phyloP scores from a whole-genome alignment of 2,113 vertebrate genomes.

The Carassius carassius region DNA sequence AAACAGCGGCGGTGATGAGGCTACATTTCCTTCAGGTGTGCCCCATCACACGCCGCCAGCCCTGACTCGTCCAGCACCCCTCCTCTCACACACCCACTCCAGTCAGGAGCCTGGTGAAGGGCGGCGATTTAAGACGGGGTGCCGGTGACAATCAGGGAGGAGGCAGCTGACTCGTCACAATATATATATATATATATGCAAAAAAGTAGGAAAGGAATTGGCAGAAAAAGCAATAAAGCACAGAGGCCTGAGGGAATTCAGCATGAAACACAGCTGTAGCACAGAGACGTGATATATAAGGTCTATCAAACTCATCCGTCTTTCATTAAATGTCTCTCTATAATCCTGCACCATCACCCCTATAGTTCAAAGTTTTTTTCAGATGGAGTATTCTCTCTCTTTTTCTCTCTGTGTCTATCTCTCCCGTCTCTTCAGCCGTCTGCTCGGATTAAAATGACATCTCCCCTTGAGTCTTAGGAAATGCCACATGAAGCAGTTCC shows the following conservation, averaged over 20 bases:
- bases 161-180: too few relatives aligned
- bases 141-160: too few relatives aligned
- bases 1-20: too few relatives aligned
- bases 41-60: too few relatives aligned
- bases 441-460: conserved; percentile 70
- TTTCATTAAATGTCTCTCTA: conserved; percentile 34
- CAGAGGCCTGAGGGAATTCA: conserved; percentile 56
- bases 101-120: too few relatives aligned
- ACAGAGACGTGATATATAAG: background rate
- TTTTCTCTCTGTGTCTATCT: conserved; percentile 27
- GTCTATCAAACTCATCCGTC: conserved; percentile 28
- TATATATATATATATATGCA: background rate
- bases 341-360: conserved; percentile 15
- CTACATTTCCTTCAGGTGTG: too few relatives aligned
- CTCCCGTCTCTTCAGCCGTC: conserved; percentile 60
- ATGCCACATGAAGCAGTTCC: conserved; percentile 75
- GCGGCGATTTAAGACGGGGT: too few relatives aligned
- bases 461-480: conserved; percentile 68
- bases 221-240: conserved; percentile 63
- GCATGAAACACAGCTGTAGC: conserved; percentile 50
- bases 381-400: conserved; percentile 32
- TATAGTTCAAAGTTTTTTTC: conserved; percentile 41
- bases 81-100: too few relatives aligned
- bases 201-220: background rate
- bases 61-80: too few relatives aligned